Evolutionary conservation across 1,140 invertebrate species (phyloP), one percentile per base, ranked within the genome.

Genomic region (Lerema accius): DNA sequence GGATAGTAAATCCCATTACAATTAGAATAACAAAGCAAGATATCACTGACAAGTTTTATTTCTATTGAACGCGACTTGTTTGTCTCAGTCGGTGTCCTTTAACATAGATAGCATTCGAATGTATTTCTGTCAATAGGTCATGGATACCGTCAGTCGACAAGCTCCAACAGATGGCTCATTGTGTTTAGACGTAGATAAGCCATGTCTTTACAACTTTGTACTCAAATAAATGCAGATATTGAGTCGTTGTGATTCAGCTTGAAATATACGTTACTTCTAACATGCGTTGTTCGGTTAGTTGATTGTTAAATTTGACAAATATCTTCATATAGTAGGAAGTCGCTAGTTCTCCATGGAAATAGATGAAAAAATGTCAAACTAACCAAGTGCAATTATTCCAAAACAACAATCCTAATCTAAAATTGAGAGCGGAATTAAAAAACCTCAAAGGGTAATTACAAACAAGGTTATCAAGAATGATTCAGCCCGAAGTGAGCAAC

Each of bases 101-200:
- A 42, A n/a, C 53, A 56, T 56, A 56, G 53, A 35, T 63, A 50
- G 48, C 43, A 59, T 55, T 65, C 53, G 51, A 63, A 65, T 53
- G 62, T 64, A 67, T 74, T 69, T 65, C 69, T 76, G 78, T 80
- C 77, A 83, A 71, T 77, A 65, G 75, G 76, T 77, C 71, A 76
- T 65, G 82, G 78, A 68, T 75, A 72, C 63, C 71, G 80, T 84
- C 84, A 78, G 53, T 83, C 80, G 69, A 72, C 79, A 71, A 67
- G 49, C 61, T 56, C 49, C 65, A 81, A 80, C 84, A 84, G 78
- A 87, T 84, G 82, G 76, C 63, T 68, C 63, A 80, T 80, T 84
- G 82, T 84, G 69, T 79, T 76, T 61, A 65, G 63, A 67, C 58
- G 23, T 59, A 79, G 80, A 86, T 81, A 86, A 84, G 80, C 60